A percentile compares a stretch with the other conserved stretches of the same genome.
These are phyloP conservation scores for Pangasius djambal DNA, from an alignment of 2,797 vertebrate genomes.

Conservation along the genomic window DNA sequence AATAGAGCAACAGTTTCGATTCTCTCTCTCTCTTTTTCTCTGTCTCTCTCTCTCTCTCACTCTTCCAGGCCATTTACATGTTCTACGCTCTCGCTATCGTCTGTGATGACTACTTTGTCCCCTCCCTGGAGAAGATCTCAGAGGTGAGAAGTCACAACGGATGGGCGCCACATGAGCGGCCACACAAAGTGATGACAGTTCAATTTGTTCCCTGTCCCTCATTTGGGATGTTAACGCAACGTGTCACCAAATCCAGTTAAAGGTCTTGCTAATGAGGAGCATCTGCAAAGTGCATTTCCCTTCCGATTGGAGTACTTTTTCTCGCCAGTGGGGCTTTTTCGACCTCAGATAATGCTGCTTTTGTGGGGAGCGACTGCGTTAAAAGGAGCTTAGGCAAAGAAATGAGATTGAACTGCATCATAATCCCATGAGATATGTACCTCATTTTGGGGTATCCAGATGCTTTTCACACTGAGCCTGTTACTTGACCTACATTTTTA, in stretches of 20 bases:
- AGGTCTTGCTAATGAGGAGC: conserved; percentile 35
- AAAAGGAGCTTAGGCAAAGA: conserved; percentile 42
- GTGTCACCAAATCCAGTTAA: conserved; percentile 32
- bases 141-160: conserved; percentile 68
- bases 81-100: conserved; percentile 82
- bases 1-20: not conserved
- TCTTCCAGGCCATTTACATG: conserved; percentile 79
- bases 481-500: conserved; percentile 22
- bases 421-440: conserved; percentile 43
- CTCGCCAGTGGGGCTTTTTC: not conserved
- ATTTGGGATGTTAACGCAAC: conserved; percentile 15
- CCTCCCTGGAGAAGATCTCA: conserved; percentile 82
- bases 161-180: not conserved
- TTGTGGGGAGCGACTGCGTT: conserved; percentile 20
- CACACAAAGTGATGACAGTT: conserved; percentile 33
- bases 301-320: no score
- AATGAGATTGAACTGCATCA: conserved; percentile 24
- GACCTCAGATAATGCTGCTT: conserved; percentile 8
- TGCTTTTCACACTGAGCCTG: not conserved
- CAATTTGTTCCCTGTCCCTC: conserved; percentile 30
- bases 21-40: not conserved
- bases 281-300: conserved; percentile 12
- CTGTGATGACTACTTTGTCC: conserved; percentile 83
- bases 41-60: not conserved
- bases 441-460: conserved; percentile 21